Conservation (phyloP, 2,797 vertebrate genomes). For the Sebastes alutus region DNA sequence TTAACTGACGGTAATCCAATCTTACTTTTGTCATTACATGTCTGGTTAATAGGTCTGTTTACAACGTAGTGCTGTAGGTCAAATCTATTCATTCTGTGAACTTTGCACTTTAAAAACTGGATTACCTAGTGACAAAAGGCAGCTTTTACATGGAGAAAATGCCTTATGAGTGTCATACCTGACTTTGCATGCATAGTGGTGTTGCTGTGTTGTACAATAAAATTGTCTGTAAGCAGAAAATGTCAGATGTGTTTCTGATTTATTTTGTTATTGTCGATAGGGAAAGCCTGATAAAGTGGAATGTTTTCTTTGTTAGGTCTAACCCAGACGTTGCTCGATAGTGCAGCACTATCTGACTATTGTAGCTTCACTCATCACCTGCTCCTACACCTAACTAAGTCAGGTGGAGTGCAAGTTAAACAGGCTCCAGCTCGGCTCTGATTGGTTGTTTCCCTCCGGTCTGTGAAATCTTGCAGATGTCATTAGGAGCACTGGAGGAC, state of each 20-base stretch:
- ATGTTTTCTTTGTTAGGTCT: no score
- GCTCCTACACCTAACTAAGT: no score
- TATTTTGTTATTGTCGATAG: neutral
- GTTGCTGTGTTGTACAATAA: conserved; percentile 77
- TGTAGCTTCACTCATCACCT: no score
- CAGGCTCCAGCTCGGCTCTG: no score
- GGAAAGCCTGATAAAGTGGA: neutral
- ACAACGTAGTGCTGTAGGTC: conserved; percentile 74
- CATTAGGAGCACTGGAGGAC: no score
- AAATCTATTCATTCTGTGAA: conserved; percentile 76
- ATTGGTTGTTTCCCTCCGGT: no score
- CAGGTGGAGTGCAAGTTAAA: no score
- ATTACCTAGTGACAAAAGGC: conserved; percentile 77
- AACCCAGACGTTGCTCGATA: accelerated
- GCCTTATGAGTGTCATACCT: conserved; percentile 77
- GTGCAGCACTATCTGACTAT: neutral
- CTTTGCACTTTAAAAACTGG: conserved; percentile 84
- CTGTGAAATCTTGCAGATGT: no score
- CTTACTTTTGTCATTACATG: conserved; percentile 64
- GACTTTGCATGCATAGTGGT: conserved; percentile 78
- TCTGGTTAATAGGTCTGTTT: conserved; percentile 72
- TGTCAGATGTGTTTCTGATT: neutral
- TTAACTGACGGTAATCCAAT: conserved; percentile 54
- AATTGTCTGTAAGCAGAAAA: conserved; percentile 59
- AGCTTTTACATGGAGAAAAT: conserved; percentile 80